Evolutionary conservation across 1,140 invertebrate genomes (phyloP).

Genomic region (Heliconius hermathena): DNA sequence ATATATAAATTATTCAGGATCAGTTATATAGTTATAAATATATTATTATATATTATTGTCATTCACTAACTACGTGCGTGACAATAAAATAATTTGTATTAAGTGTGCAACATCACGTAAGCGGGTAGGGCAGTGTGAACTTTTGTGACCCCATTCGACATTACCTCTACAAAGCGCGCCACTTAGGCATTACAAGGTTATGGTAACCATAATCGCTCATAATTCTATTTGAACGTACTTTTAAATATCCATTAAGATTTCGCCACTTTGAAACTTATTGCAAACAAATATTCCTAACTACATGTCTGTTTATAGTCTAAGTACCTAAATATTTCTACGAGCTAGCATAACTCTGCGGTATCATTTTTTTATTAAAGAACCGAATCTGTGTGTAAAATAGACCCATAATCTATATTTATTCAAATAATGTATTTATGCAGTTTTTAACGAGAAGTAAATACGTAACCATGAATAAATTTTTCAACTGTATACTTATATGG

Average conservation of each 20-base stretch:
- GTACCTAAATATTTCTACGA: too few relatives aligned
- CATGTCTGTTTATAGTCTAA: neutral
- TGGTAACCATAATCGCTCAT: constrained; percentile 8
- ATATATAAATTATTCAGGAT: neutral
- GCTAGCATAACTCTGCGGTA: too few relatives aligned
- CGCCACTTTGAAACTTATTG: neutral
- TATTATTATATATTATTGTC: neutral
- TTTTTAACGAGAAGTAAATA: too few relatives aligned
- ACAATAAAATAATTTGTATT: constrained; percentile 2
- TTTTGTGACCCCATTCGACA: constrained; percentile 18
- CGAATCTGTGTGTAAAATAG: too few relatives aligned
- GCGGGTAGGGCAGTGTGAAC: constrained; percentile 16
- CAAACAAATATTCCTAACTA: neutral
- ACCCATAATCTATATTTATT: too few relatives aligned
- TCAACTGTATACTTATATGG: too few relatives aligned
- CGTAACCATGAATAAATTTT: too few relatives aligned
- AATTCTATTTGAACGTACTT: constrained; percentile 8
- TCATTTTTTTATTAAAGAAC: too few relatives aligned
- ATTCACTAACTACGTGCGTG: neutral
- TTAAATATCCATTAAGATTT: constrained; percentile 10
- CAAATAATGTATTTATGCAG: too few relatives aligned
- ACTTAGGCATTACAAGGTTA: constrained; percentile 20
- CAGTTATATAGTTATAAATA: neutral
- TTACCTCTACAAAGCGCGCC: constrained; percentile 14
- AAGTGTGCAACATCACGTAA: constrained; percentile 15